Percentiles rank a stretch among this genome's conserved stretches.
These are phyloP conservation scores for Otolemur garnettii DNA, from an alignment of 2,113 vertebrate genomes.

Conservation along the genomic window DNA sequence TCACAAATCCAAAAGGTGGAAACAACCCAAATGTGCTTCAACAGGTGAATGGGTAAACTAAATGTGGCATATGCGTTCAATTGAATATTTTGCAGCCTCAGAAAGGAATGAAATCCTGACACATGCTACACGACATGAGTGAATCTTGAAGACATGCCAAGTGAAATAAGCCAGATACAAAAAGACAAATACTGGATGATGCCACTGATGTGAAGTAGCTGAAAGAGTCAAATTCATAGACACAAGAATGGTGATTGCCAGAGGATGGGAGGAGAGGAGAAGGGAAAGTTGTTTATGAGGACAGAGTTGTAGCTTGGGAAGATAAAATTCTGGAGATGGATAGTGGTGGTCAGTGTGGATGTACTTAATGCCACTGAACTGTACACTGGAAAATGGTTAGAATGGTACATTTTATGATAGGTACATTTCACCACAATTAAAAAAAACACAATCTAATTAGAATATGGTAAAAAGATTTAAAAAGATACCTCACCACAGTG, in stretches of 20 bases:
- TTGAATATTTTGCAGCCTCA: neutral
- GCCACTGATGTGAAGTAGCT: neutral
- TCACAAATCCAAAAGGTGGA: neutral
- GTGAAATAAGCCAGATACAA: neutral
- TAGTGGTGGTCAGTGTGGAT: neutral
- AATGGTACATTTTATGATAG: neutral
- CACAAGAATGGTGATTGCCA: neutral
- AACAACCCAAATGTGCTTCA: neutral
- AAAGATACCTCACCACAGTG: neutral
- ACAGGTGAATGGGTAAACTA: neutral
- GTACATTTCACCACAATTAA: neutral
- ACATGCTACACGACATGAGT: neutral
- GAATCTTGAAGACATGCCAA: neutral
- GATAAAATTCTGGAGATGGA: neutral
- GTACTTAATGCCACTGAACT: neutral
- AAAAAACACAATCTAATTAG: constrained; percentile 29
- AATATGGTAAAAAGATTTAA: constrained; percentile 27
- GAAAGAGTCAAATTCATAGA: neutral
- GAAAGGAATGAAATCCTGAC: neutral
- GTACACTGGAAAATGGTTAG: neutral
- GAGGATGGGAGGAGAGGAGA: neutral
- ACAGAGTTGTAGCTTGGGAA: neutral
- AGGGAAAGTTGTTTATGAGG: neutral
- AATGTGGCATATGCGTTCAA: neutral
- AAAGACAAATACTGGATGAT: neutral